Percentiles rank a stretch among this genome's conserved stretches.
Conservation (phyloP, 2,113 vertebrate species). For the Eudyptes chrysolophus region DNA sequence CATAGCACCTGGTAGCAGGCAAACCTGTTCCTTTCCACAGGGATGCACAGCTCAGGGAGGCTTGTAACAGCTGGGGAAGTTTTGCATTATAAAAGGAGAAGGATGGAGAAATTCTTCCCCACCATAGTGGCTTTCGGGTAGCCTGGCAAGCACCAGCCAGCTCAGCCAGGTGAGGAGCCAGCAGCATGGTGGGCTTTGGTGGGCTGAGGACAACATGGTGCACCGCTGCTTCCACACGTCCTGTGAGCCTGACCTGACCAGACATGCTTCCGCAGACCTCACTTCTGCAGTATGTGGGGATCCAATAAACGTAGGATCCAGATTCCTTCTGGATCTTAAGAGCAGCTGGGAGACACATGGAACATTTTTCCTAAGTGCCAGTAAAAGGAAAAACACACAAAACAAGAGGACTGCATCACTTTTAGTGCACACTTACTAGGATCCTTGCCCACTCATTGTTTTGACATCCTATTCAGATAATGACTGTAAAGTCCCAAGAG, state of each 20-base stretch:
- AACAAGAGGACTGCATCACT: neutral
- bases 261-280: neutral
- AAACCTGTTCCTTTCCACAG: neutral
- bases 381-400: neutral
- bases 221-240: neutral
- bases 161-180: neutral
- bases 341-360: constrained; percentile 8
- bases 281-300: neutral
- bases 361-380: neutral
- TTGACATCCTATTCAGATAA: neutral
- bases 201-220: neutral
- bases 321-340: neutral
- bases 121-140: neutral
- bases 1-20: neutral
- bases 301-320: neutral
- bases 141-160: neutral
- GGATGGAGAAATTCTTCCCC: neutral
- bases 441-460: constrained; percentile 11
- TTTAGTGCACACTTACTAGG: neutral
- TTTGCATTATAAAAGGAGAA: neutral
- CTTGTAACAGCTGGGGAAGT: neutral
- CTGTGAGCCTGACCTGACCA: neutral
- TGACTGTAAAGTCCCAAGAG: neutral
- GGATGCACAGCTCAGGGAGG: neutral
- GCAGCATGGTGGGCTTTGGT: neutral